A percentile compares a stretch with the other conserved stretches of the same genome.
Evolutionary conservation across 2,888 invertebrate genomes (phyloP).

Genomic region (Odontomyia ornata): DNA sequence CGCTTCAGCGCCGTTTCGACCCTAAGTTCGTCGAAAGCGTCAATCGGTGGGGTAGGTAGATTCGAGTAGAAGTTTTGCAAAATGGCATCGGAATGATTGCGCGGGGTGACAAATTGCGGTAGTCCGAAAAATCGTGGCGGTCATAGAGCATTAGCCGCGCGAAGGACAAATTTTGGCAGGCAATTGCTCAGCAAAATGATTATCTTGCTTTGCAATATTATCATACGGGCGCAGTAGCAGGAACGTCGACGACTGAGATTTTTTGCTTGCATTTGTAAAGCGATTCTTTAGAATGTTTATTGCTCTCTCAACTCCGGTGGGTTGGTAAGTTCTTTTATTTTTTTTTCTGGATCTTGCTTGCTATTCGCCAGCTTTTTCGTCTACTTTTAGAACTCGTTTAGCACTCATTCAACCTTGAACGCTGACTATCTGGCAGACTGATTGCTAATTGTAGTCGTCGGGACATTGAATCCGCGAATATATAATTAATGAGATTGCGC

Average conservation of each 20-base stretch:
- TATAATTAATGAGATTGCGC: constrained; percentile 11
- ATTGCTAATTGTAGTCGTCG: constrained; percentile 5
- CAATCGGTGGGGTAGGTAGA: not conserved
- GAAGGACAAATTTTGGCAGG: constrained; percentile 44
- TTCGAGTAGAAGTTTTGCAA: not conserved
- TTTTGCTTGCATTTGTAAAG: constrained; percentile 15
- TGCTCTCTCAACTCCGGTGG: too few species aligned
- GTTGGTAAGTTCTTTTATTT: not conserved
- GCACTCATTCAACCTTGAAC: constrained; percentile 24
- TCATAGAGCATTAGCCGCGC: constrained; percentile 39
- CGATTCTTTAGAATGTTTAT: not conserved
- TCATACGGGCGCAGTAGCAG: not conserved
- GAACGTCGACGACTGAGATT: not conserved
- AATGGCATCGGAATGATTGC: not conserved
- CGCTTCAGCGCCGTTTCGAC: not conserved
- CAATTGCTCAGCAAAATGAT: constrained; percentile 34
- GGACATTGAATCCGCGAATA: constrained; percentile 17
- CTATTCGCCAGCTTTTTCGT: constrained; percentile 16
- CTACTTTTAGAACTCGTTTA: constrained; percentile 23
- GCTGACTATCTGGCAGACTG: constrained; percentile 17
- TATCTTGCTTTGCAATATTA: constrained; percentile 21
- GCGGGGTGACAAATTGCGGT: not conserved
- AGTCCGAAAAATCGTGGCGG: constrained; percentile 19
- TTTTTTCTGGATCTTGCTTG: not conserved
- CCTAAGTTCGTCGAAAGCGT: not conserved